Evolutionary conservation across 1,140 invertebrate genomes (phyloP), one percentile per base, ranked within the genome.

Genomic region (Aphaenogaster rudis): DNA sequence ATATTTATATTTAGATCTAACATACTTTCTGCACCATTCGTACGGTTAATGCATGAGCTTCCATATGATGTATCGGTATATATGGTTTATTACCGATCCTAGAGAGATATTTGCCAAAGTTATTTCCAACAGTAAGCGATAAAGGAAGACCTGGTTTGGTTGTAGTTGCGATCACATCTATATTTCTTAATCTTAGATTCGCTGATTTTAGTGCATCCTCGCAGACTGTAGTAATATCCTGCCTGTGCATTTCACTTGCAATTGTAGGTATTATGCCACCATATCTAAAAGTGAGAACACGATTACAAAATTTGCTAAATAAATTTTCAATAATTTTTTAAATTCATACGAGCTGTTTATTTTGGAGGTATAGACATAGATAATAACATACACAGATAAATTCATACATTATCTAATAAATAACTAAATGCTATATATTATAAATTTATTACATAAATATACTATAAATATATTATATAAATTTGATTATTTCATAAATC

Each of bases 11-110:
- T 36, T 52, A 33, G 11, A 2, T 45, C 15, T 54, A 21, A 88
- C 77, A 88, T 94, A 96, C 96, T 95, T 96, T 95, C 84, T 97
- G 90, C 1, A 96, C 93, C 96, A 99, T 97, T 93, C 99, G 96
- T 17, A 96, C 97, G 33, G 97, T 99, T 77, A 99, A 94, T n/a
- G 99, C 99, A 96, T 99, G 99, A 9, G 99, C 99, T 96, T 99
- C 97, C 99, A 99, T 99, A 91, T 99, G 99, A 96, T 99, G 99
- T 91, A 99, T 98, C 0, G 99, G 98, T 93, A 99, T 98, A 88
- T 99, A 96, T 6, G 98, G 98, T 95, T 98, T 98, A 0, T 97
- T 96, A 89, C 96, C 96, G 76, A 96, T 95, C 88, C 96, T 96
- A 39, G 97, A 97, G 39, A 99, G 93, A 93, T 97, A 96, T 93